phyloP scores from a whole-genome alignment of 2,797 vertebrate genomes.

The Hippopotamyrus pictus region DNA sequence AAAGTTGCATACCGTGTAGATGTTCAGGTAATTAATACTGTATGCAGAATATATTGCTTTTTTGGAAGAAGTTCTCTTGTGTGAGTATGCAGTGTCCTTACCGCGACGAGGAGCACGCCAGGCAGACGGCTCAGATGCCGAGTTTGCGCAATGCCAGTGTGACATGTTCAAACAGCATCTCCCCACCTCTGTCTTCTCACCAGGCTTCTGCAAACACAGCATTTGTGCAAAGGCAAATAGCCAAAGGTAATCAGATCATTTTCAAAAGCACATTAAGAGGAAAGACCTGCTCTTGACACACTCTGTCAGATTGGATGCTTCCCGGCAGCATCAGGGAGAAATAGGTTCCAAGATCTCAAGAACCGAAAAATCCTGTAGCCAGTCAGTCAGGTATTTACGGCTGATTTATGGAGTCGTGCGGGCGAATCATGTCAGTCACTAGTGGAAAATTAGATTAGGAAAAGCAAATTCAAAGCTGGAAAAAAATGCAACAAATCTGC shows the following conservation, averaged over 20 bases:
- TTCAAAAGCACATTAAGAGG: slow-evolving; percentile 8
- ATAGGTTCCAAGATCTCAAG: background rate
- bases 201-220: background rate
- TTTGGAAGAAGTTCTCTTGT: background rate
- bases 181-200: background rate
- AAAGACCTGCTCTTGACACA: background rate
- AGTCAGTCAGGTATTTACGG: background rate
- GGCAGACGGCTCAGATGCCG: background rate
- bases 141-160: background rate
- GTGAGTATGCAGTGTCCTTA: background rate
- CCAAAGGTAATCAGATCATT: slow-evolving; percentile 13
- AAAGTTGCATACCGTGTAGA: background rate
- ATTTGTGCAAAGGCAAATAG: background rate
- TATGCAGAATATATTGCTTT: background rate
- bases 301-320: background rate
- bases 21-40: background rate
- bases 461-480: background rate
- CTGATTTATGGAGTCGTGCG: background rate
- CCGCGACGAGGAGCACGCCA: no score
- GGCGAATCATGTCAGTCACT: background rate
- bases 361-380: background rate
- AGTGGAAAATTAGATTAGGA: background rate
- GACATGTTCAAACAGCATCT: slow-evolving; percentile 19
- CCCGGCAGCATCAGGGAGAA: background rate
- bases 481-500: background rate